Evolutionary conservation across 1,140 invertebrate species (phyloP).

Genomic region (fruit fly (Drosophila melanogaster)): Release_6_plus_ISO1_MT NT_037436.4:5374501-5375000

Average conservation of each 20-base stretch:
- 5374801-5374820: constrained; percentile 56
- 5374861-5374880: constrained; percentile 75
- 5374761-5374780: constrained; percentile 64
- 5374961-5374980: constrained; percentile 26
- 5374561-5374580: constrained; percentile 11
- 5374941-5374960: constrained; percentile 59
- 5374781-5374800: constrained; percentile 62
- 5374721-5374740: constrained; percentile 40
- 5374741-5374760: constrained; percentile 32
- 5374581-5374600: neutral
- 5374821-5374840: constrained; percentile 63
- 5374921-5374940: constrained; percentile 64
- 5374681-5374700: constrained; percentile 30
- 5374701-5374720: constrained; percentile 54
- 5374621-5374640: neutral
- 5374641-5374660: constrained; percentile 41
- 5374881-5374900: constrained; percentile 13
- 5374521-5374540: neutral
- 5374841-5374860: constrained; percentile 73
- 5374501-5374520: neutral
- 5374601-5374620: constrained; percentile 13
- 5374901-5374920: constrained; percentile 29
- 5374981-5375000: constrained; percentile 4
- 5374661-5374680: neutral
- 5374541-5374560: neutral